These are phyloP conservation scores for Perognathus longimembris DNA, from an alignment of 2,113 vertebrate genomes.

Conservation along the genomic window DNA sequence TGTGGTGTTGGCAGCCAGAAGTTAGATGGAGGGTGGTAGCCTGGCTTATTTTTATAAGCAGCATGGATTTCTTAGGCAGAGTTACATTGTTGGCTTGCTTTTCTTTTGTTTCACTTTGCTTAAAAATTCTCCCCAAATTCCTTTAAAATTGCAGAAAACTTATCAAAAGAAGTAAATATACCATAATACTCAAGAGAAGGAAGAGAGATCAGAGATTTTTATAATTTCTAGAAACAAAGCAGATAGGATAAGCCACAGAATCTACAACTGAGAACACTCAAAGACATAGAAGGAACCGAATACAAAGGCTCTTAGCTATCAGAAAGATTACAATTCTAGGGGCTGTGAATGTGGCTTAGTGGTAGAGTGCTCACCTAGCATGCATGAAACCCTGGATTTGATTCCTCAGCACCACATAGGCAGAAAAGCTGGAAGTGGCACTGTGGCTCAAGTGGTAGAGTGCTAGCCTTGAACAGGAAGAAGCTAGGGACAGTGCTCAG, in stretches of 20 bases:
- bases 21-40: not conserved
- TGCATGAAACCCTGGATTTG: too few species aligned
- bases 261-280: not conserved
- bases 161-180: not conserved
- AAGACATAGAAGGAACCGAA: not conserved
- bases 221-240: not conserved
- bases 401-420: too few species aligned
- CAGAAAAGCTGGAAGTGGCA: too few species aligned
- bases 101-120: too few species aligned
- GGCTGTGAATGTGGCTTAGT: too few species aligned
- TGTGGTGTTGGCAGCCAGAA: not conserved
- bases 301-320: too few species aligned
- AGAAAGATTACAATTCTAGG: too few species aligned
- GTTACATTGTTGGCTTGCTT: not conserved
- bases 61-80: not conserved
- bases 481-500: too few species aligned
- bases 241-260: not conserved
- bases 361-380: too few species aligned
- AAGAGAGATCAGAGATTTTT: not conserved
- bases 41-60: not conserved
- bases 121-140: not conserved
- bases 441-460: too few species aligned
- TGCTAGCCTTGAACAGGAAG: too few species aligned
- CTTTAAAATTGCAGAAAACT: conserved; percentile 8
- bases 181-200: not conserved